Evolutionary conservation across 2,797 vertebrate species (phyloP), one percentile per base, ranked within the genome.

Genomic region (Hipposideros larvatus): DNA sequence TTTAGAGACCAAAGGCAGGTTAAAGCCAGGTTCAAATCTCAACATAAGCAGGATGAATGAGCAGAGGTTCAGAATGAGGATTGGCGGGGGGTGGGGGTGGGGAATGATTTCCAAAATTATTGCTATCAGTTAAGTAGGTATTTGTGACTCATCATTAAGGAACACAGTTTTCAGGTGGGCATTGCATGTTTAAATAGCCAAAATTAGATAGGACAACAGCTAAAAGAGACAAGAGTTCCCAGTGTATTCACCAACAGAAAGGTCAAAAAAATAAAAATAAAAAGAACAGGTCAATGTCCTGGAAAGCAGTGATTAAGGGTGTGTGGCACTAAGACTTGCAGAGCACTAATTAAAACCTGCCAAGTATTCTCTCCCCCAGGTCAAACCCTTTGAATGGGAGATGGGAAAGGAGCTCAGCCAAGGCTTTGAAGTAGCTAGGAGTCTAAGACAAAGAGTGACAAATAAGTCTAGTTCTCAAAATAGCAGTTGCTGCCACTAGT

Each of bases 371-470:
- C 24, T 91, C n/a, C 66, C 22, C 26, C 46, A 87, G 71, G 91
- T 96, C 92, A 97, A 96, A 75, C 43, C 66, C 46, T 95, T 79
- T 96, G 94, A 97, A 94, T 93, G 65, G 91, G 70, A 93, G 59
- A 94, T 96, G 63, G 22, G 80, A 95, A 97, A 77, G 84, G 48
- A 96, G 80, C 66, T 96, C 87, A 97, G 79, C 74, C 65, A 97
- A 93, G 37, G 53, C 71, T 98, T 97, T 98, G 95, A 97, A 97
- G 57, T 96, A 65, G 63, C 61, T 95, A 57, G 15, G 51, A 95
- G 87, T 94, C 48, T 68, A 94, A 95, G 84, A 93, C 75, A 96
- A 95, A 96, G 92, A 96, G 51, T 94, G 95, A 97, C 84, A 97
- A 96, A 84, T 86, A 93, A 94, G 41, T 87, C 84, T 91, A 61